These are phyloP conservation scores for Lophius americanus DNA, from an alignment of 2,797 vertebrate species.

Conservation along the genomic window DNA sequence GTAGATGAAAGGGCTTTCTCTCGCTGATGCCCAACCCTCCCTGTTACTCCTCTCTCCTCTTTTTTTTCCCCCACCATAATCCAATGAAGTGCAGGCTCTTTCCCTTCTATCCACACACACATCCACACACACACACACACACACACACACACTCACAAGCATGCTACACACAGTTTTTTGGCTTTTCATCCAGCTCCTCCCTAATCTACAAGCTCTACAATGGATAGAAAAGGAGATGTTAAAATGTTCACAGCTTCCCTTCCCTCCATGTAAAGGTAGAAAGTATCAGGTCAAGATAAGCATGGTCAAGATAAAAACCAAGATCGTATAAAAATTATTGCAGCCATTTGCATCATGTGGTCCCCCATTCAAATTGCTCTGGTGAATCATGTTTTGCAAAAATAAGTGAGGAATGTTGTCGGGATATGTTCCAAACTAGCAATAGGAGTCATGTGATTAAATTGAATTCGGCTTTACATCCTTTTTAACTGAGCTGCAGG, in stretches of 20 bases:
- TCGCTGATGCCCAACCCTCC: conserved; percentile 44
- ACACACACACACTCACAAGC: conserved; percentile 14
- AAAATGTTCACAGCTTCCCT: conserved; percentile 27
- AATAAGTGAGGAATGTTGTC: not conserved
- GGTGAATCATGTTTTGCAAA: conserved; percentile 37
- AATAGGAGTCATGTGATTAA: too few relatives aligned
- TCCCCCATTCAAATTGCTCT: conserved; percentile 26
- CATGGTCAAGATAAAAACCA: not conserved
- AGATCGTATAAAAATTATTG: conserved; percentile 8
- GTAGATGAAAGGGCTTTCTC: conserved; percentile 78
- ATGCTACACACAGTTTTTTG: not conserved
- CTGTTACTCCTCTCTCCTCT: conserved; percentile 49
- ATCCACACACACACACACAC: not conserved
- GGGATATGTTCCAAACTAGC: too few relatives aligned
- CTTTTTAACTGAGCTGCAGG: not conserved
- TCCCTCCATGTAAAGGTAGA: conserved; percentile 14
- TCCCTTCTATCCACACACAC: conserved; percentile 36
- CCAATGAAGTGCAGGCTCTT: conserved; percentile 43
- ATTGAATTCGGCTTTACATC: too few relatives aligned
- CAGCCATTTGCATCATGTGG: conserved; percentile 23
- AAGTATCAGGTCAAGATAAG: not conserved
- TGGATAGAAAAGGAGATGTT: not conserved
- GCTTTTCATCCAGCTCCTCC: conserved; percentile 17
- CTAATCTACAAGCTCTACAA: conserved; percentile 14
- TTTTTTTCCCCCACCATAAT: conserved; percentile 49